A percentile compares a stretch with the other conserved stretches of the same genome.
These are phyloP conservation scores for Aromia moschata DNA, from an alignment of 2,888 invertebrate genomes.

Conservation along the genomic window DNA sequence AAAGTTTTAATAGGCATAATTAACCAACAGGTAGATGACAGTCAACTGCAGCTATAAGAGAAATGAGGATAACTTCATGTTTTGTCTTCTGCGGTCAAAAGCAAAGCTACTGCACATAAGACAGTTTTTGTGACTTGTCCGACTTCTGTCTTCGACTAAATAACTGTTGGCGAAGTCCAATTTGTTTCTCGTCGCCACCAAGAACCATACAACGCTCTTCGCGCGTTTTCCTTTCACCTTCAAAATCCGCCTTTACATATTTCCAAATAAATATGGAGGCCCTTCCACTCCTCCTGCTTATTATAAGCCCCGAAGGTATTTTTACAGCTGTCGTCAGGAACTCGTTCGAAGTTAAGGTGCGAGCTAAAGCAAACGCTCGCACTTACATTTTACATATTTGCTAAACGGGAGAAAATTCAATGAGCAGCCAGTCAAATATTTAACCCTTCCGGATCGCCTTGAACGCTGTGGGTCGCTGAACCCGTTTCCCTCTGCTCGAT, in stretches of 20 bases:
- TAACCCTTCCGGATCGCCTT: constrained; percentile 25
- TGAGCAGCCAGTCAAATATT: constrained; percentile 13
- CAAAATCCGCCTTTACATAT: not conserved
- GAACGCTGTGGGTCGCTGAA: constrained; percentile 17
- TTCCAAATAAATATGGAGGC: not conserved
- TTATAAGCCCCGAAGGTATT: not conserved
- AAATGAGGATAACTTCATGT: no score
- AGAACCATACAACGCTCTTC: no score
- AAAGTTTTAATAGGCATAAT: no score
- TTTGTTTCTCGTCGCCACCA: no score
- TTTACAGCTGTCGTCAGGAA: not conserved
- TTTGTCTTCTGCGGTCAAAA: no score
- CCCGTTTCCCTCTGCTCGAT: constrained; percentile 9
- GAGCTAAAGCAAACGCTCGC: not conserved
- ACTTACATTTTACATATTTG: not conserved
- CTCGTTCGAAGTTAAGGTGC: not conserved
- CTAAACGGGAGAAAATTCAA: constrained; percentile 7
- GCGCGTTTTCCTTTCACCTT: no score
- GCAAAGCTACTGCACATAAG: no score
- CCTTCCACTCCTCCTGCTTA: not conserved
- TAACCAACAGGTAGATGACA: no score
- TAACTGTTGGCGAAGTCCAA: no score
- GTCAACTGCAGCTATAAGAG: no score
- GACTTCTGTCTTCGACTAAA: no score
- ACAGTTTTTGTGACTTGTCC: no score